Percentiles rank a stretch among this genome's conserved stretches.
These are phyloP conservation scores for Pandemis cinnamomeana DNA, from an alignment of 2,888 invertebrate species.

Conservation along the genomic window DNA sequence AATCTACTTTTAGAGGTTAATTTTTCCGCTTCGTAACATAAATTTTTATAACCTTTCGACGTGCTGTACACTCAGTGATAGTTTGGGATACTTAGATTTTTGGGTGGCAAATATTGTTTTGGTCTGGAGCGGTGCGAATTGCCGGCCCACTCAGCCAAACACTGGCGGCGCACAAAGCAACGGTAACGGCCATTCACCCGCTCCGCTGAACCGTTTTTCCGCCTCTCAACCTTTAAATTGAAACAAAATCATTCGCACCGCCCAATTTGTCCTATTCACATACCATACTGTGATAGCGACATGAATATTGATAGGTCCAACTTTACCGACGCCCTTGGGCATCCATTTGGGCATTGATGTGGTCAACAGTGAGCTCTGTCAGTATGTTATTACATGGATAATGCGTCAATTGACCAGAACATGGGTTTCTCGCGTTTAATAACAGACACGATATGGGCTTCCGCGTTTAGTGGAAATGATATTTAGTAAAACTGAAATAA, in stretches of 20 bases:
- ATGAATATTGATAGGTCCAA: slow-evolving; percentile 49
- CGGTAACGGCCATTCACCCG: slow-evolving; percentile 66
- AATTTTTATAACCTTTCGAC: too few relatives aligned
- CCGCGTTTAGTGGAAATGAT: too few relatives aligned
- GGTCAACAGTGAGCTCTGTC: slow-evolving; percentile 17
- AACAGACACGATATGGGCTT: too few relatives aligned
- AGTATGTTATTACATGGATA: slow-evolving; percentile 19
- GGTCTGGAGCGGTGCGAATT: slow-evolving; percentile 28
- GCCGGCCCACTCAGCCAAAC: slow-evolving; percentile 68
- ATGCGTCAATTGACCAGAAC: slow-evolving; percentile 1
- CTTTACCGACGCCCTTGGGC: slow-evolving; percentile 42
- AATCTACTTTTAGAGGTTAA: too few relatives aligned
- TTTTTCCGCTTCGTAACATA: too few relatives aligned
- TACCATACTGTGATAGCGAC: slow-evolving; percentile 28
- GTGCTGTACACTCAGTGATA: not conserved
- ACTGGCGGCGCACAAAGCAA: slow-evolving; percentile 68
- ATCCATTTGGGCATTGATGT: slow-evolving; percentile 21
- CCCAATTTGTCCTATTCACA: slow-evolving; percentile 55
- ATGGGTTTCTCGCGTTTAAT: not conserved
- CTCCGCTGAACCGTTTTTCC: slow-evolving; percentile 70
- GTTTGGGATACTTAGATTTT: not conserved
- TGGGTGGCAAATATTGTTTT: not conserved
- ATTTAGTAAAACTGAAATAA: too few relatives aligned
- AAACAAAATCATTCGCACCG: slow-evolving; percentile 69
- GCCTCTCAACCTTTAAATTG: slow-evolving; percentile 73